Conservation (phyloP, 2,113 vertebrate species). For the Amphilophus citrinellus region DNA sequence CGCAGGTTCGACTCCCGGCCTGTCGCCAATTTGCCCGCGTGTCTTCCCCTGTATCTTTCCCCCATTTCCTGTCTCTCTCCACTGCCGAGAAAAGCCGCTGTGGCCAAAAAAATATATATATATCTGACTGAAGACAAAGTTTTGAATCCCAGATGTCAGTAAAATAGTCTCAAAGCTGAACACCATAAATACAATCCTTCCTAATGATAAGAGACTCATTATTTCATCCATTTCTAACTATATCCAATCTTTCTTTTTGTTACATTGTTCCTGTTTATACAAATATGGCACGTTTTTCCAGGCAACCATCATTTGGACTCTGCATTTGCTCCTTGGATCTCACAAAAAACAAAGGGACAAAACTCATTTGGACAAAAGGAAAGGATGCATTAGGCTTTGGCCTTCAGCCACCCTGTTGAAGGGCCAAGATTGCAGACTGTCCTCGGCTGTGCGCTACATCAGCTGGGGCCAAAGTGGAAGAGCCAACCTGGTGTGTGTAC, state of each 20-base stretch:
- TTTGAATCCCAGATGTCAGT: background rate
- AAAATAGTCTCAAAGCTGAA: background rate
- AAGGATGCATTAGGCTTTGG: constrained; percentile 83
- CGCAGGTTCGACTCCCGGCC: no score
- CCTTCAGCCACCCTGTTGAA: constrained; percentile 80
- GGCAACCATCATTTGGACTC: constrained; percentile 39
- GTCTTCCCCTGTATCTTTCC: no score
- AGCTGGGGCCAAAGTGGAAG: constrained; percentile 57
- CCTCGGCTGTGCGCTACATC: constrained; percentile 46
- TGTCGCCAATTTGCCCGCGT: no score
- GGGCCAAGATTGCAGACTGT: constrained; percentile 61
- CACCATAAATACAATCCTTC: background rate
- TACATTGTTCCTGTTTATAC: constrained; percentile 30
- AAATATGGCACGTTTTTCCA: constrained; percentile 46
- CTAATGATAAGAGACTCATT: background rate
- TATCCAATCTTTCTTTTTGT: background rate
- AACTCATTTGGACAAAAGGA: constrained; percentile 72
- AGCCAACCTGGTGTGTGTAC: constrained; percentile 59
- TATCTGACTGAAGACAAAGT: background rate
- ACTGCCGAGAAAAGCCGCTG: no score
- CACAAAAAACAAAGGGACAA: constrained; percentile 42
- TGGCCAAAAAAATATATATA: no score
- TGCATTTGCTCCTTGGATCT: constrained; percentile 50
- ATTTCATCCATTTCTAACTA: background rate
- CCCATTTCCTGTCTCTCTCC: no score